Conservation (phyloP, 1,140 invertebrate genomes). For the Ganaspis sp. region DNA sequence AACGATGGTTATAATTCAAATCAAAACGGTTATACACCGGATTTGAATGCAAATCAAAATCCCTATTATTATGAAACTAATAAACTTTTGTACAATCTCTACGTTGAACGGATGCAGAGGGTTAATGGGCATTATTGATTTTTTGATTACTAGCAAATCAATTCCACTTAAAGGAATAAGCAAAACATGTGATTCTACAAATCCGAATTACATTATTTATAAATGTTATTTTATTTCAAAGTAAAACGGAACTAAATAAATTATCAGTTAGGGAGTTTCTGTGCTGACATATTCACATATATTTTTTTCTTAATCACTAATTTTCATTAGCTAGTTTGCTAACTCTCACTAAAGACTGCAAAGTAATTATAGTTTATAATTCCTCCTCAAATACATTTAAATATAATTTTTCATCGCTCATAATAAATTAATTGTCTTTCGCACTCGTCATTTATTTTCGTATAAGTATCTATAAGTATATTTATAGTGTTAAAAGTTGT, state of each 20-base stretch:
- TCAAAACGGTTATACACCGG: slow-evolving; percentile 72
- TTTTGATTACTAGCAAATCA: not conserved
- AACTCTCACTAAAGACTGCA: not conserved
- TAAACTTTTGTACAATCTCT: slow-evolving; percentile 79
- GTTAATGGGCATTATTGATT: slow-evolving; percentile 58
- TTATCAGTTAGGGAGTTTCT: not conserved
- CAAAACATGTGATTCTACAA: not conserved
- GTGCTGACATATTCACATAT: not conserved
- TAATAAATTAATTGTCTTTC: not conserved
- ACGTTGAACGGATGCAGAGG: slow-evolving; percentile 78
- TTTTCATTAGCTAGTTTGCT: not conserved
- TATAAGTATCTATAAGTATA: not conserved
- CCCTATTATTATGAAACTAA: slow-evolving; percentile 82
- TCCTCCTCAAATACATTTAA: not conserved
- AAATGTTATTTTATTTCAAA: not conserved
- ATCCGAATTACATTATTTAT: not conserved
- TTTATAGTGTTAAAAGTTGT: not conserved
- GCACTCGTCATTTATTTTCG: not conserved
- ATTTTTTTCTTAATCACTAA: not conserved
- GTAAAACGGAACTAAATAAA: not conserved
- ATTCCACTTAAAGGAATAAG: not conserved
- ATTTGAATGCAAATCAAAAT: slow-evolving; percentile 78
- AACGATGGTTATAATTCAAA: slow-evolving; percentile 68
- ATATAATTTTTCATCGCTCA: not conserved
- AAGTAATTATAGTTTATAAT: not conserved